Base-by-base conservation (phyloP, 2,888 invertebrate species). In the Heliconius erato region DNA sequence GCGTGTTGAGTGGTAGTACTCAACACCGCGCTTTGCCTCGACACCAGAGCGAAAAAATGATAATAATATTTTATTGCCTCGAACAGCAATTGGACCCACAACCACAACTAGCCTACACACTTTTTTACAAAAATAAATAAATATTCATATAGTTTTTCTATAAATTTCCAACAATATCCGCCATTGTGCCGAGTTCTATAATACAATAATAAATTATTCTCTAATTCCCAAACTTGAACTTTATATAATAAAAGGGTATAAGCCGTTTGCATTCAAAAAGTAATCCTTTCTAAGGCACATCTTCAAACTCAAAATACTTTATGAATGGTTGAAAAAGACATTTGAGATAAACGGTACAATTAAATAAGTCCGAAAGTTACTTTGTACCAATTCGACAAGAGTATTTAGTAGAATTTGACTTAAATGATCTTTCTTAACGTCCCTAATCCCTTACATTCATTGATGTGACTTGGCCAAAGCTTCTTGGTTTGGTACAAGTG, bases 401-500 rank as follows among this genome's bases (percentile, higher is more conserved):
- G 77, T 79, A 83, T 82, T 82, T 68, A 79, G 80, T 80, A 63
- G 80, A 84, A 80, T 82, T 84, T 40, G 84, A 83, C 77, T 83
- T 80, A 78, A 84, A 79, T 71, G 49, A 74, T 82, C 82, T 83
- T 80, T 77, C 79, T 83, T 80, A 79, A 81, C 79, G 77, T 84
- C 81, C 69, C 69, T 80, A 82, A 83, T 84, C 83, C 80, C 76
- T 83, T 77, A 76, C 71, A 82, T 81, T 79, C 76, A 80, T 83
- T 79, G 74, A 81, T 77, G 71, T 71, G 82, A 77, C 83, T 82
- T 83, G 54, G 49, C 72, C 40, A 77, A 79, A 83, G 67, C 83
- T 80, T 69, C 59, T 74, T 79, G 35, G 35, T 0, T 11, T 76
- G 79, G 79, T 71, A 16, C 79, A 79, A 79, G 79, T 76, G 69